These are phyloP conservation scores for Neoarius graeffei DNA, from an alignment of 2,113 vertebrate genomes.

Conservation along the genomic window DNA sequence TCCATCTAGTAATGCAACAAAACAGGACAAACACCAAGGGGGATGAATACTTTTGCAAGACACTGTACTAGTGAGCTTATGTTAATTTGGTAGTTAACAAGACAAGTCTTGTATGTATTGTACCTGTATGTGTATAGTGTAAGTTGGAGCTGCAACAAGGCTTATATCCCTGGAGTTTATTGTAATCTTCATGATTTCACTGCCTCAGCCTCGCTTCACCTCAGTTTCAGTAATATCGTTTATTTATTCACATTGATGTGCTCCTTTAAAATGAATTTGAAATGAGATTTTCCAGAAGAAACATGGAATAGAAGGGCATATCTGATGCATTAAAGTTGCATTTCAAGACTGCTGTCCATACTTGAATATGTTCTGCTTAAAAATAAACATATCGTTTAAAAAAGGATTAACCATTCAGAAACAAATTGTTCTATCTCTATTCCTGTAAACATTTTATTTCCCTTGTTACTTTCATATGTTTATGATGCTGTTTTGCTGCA, in stretches of 20 bases:
- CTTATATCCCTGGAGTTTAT: slow-evolving; percentile 8
- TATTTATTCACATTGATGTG: slow-evolving; percentile 24
- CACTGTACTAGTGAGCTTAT: no score
- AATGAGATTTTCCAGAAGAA: neutral
- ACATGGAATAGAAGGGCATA: neutral
- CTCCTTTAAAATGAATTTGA: neutral
- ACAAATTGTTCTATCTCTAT: neutral
- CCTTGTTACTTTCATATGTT: neutral
- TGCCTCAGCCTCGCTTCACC: neutral
- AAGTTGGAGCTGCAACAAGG: neutral
- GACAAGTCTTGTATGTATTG: neutral
- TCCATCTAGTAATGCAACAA: no score
- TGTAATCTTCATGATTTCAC: slow-evolving; percentile 21
- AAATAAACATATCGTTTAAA: neutral
- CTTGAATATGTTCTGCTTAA: neutral
- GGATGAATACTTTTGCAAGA: no score
- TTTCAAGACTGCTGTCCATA: neutral
- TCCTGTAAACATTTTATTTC: slow-evolving; percentile 10
- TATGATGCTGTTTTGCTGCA: slow-evolving; percentile 10
- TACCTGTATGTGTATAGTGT: neutral
- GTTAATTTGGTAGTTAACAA: no score
- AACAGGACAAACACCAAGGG: no score
- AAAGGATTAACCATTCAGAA: neutral
- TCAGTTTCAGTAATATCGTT: neutral
- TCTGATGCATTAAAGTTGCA: neutral